A percentile compares a stretch with the other conserved stretches of the same genome.
Evolutionary conservation across 2,797 vertebrate species (phyloP).

Genomic region (Urophycis tenuis): DNA sequence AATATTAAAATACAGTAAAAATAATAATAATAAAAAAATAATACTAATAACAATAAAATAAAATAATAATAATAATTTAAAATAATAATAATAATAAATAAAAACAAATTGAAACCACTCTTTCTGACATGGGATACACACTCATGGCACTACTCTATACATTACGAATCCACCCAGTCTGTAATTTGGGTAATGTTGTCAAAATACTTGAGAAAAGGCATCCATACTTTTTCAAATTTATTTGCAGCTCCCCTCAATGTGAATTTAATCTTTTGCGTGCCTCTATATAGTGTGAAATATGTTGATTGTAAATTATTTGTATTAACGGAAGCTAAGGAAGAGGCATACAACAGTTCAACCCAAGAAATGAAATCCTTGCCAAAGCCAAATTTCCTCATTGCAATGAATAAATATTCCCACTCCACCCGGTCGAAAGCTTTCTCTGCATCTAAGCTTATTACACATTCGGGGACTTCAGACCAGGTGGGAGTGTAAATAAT

Average conservation of each 20-base stretch:
- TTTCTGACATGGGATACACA: neutral
- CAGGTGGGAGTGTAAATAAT: slow-evolving; percentile 9
- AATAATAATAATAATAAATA: neutral
- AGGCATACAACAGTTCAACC: neutral
- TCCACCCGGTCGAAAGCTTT: neutral
- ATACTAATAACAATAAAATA: too few species aligned
- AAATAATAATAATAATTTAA: too few species aligned
- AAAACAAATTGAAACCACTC: neutral
- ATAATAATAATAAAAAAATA: too few species aligned
- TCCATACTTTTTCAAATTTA: slow-evolving; percentile 7
- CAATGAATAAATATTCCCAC: slow-evolving; percentile 10
- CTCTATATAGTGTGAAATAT: slow-evolving; percentile 8
- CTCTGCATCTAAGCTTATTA: slow-evolving; percentile 7
- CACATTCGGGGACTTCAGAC: neutral
- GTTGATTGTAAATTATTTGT: neutral
- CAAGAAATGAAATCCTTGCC: slow-evolving; percentile 3
- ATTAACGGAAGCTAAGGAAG: slow-evolving; percentile 10
- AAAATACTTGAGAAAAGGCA: slow-evolving; percentile 9
- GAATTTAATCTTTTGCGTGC: slow-evolving; percentile 6
- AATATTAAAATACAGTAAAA: too few species aligned
- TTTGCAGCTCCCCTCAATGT: slow-evolving; percentile 6
- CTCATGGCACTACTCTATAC: neutral
- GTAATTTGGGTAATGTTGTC: slow-evolving; percentile 15
- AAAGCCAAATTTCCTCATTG: slow-evolving; percentile 13
- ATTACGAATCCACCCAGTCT: slow-evolving; percentile 1